Conservation (phyloP, 2,888 invertebrate genomes). For the Chironomus tentans region DNA sequence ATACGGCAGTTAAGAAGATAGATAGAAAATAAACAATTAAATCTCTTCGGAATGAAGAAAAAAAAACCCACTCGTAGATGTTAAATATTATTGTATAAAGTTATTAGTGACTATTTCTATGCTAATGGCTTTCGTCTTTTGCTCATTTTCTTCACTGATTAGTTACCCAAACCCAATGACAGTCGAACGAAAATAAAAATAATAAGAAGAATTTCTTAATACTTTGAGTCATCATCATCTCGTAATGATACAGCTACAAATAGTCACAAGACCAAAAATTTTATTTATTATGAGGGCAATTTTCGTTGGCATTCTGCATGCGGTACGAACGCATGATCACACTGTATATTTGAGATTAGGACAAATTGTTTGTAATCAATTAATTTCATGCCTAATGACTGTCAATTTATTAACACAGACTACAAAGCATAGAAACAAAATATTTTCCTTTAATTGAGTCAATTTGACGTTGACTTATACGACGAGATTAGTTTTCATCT, state of each 20-base stretch:
- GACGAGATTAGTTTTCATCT: slow-evolving; percentile 1
- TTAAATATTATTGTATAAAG: neutral
- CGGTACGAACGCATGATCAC: too few species aligned
- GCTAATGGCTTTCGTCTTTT: slow-evolving; percentile 4
- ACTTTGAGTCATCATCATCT: too few species aligned
- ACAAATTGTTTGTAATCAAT: slow-evolving; percentile 9
- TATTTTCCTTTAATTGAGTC: slow-evolving; percentile 3
- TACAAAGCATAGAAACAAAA: neutral
- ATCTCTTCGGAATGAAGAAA: neutral
- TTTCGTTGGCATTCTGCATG: too few species aligned
- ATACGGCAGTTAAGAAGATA: neutral
- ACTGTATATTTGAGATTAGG: neutral
- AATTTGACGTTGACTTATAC: slow-evolving; percentile 4
- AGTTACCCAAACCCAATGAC: too few species aligned
- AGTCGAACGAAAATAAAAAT: too few species aligned
- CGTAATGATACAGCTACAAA: too few species aligned
- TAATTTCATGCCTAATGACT: slow-evolving; percentile 11
- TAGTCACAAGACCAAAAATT: too few species aligned
- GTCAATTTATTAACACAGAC: slow-evolving; percentile 1
- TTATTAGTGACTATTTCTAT: slow-evolving; percentile 4
- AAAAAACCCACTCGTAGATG: neutral
- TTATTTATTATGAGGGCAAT: too few species aligned
- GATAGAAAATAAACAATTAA: slow-evolving; percentile 7
- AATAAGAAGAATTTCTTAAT: too few species aligned
- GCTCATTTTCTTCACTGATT: neutral